Base-by-base conservation (phyloP, 2,888 invertebrate species). In the Anagyrus pseudococci region DNA sequence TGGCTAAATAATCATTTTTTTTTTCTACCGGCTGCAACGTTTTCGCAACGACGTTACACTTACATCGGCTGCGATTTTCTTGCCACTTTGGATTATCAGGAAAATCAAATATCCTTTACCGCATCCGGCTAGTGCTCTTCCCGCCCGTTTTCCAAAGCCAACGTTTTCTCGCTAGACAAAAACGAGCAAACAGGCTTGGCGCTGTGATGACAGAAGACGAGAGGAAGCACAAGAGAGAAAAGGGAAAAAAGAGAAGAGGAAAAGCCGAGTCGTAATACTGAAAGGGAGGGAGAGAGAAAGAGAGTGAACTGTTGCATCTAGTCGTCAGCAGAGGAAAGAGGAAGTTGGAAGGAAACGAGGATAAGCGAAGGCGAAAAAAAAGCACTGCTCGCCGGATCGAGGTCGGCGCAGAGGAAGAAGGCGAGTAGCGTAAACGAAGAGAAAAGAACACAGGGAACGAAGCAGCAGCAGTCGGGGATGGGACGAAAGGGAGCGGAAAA, bases 241-340 rank as follows among this genome's bases (percentile, higher is more conserved):
- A 58, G 52, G 47, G 46, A 25, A 56, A n/a, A n/a, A 59, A 64
- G 47, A 55, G 40, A 64, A 61, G 49, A 46, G 55, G 55, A 47
- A 17, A 55, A 50, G 29, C 10, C 29, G 52, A 44, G 46, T 25
- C n/a, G n/a, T n/a, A n/a, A n/a, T n/a, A n/a, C n/a, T n/a, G n/a
- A n/a, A 17, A 19, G 15, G 23, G 17, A 20, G 41, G n/a, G 19
- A 15, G 29, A n/a, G n/a, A n/a, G n/a, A n/a, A n/a, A n/a, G n/a
- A n/a, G n/a, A n/a, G n/a, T n/a, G n/a, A n/a, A n/a, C n/a, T n/a
- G n/a, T n/a, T n/a, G n/a, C n/a, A n/a, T n/a, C n/a, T n/a, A n/a
- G n/a, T n/a, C n/a, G n/a, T n/a, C n/a, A n/a, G n/a, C n/a, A n/a
- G n/a, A n/a, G n/a, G n/a, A n/a, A n/a, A n/a, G n/a, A n/a, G n/a